Percentiles rank a stretch among this genome's conserved stretches.
phyloP scores from a whole-genome alignment of 2,113 vertebrate species.

The Brachyhypopomus occidentalis region DNA sequence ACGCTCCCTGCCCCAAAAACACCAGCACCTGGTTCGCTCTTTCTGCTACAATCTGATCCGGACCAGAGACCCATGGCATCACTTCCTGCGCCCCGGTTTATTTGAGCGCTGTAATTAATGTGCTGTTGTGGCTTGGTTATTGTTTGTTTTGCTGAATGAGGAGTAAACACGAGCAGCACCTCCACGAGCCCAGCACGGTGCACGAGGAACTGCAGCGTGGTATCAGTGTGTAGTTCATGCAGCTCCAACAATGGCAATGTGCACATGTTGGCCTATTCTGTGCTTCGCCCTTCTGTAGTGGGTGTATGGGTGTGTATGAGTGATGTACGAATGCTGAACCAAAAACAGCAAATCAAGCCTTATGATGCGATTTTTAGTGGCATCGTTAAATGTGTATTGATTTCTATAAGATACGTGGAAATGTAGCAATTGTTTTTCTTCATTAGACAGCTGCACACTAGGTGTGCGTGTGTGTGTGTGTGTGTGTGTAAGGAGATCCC shows the following conservation, averaged over 20 bases:
- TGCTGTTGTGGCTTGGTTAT: slow-evolving; percentile 64
- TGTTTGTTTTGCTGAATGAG: slow-evolving; percentile 72
- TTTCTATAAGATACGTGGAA: neutral
- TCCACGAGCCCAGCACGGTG: neutral
- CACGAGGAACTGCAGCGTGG: neutral
- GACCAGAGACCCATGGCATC: slow-evolving; percentile 71
- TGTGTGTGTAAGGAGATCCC: slow-evolving; percentile 41
- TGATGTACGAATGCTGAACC: too few relatives aligned
- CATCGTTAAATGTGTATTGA: neutral
- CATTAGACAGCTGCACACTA: neutral
- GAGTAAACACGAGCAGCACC: slow-evolving; percentile 63
- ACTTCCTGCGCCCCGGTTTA: slow-evolving; percentile 74
- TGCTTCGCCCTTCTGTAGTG: neutral
- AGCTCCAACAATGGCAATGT: neutral
- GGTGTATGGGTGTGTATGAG: neutral
- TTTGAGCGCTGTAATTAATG: slow-evolving; percentile 76
- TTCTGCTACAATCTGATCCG: slow-evolving; percentile 71
- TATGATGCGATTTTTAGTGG: neutral
- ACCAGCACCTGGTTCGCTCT: slow-evolving; percentile 70
- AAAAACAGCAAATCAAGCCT: too few relatives aligned
- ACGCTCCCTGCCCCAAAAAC: slow-evolving; percentile 15
- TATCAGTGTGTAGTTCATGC: too few relatives aligned
- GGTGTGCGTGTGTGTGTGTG: slow-evolving; percentile 16
- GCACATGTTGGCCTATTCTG: neutral
- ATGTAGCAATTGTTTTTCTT: neutral